Conservation (phyloP, 1,140 invertebrate genomes). For the Aradophagus sp. region DNA sequence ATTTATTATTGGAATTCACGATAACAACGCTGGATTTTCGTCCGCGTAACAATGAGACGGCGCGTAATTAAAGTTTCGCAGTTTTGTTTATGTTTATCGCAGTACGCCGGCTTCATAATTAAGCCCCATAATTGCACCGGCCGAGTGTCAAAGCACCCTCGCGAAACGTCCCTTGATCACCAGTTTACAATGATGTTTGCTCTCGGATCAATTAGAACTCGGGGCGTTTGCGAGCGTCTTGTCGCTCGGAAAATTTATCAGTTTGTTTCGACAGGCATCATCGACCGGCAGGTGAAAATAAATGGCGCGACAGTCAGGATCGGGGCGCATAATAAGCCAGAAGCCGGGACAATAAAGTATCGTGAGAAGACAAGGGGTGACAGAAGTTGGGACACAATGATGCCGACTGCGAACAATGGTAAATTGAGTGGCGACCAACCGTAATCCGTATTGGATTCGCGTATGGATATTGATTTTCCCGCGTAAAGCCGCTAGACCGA, state of each 20-base stretch:
- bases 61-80: no score
- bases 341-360: slow-evolving; percentile 48
- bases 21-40: slow-evolving; percentile 1
- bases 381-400: slow-evolving; percentile 51
- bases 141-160: not conserved
- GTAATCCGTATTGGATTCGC: slow-evolving; percentile 54
- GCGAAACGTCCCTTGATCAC: slow-evolving; percentile 4
- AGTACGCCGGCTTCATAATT: no score
- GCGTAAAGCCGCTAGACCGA: slow-evolving; percentile 47
- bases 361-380: slow-evolving; percentile 59
- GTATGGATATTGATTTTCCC: slow-evolving; percentile 58
- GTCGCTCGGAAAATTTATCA: slow-evolving; percentile 30
- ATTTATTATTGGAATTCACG: slow-evolving; percentile 35
- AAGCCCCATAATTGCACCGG: slow-evolving; percentile 5
- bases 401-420: slow-evolving; percentile 50
- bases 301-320: slow-evolving; percentile 9
- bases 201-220: slow-evolving; percentile 3
- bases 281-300: slow-evolving; percentile 37
- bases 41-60: not conserved
- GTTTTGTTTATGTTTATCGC: no score
- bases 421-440: slow-evolving; percentile 56
- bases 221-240: slow-evolving; percentile 20
- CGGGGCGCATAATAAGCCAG: slow-evolving; percentile 51
- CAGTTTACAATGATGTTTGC: slow-evolving; percentile 15
- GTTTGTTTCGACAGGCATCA: slow-evolving; percentile 53